These are phyloP conservation scores for Oenanthe melanoleuca DNA, from an alignment of 2,113 vertebrate species.

Conservation along the genomic window DNA sequence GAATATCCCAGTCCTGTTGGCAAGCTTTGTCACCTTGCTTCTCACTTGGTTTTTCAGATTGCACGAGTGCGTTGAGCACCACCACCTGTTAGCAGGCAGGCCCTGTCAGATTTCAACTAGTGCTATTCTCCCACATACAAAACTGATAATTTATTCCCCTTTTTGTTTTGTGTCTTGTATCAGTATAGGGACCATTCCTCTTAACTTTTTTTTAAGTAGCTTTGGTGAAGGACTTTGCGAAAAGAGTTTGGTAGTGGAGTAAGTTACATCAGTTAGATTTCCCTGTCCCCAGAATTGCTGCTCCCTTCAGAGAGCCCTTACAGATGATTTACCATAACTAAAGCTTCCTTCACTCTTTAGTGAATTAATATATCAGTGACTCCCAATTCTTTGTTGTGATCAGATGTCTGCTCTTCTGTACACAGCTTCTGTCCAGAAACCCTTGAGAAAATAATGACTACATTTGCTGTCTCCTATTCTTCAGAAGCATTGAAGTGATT, in stretches of 20 bases:
- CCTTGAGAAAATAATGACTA: background rate
- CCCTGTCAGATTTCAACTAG: background rate
- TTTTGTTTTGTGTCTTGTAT: background rate
- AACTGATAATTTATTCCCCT: background rate
- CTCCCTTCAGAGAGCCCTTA: background rate
- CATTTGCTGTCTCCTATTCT: background rate
- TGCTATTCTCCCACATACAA: background rate
- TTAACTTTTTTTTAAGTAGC: background rate
- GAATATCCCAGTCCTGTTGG: background rate
- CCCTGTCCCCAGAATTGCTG: background rate
- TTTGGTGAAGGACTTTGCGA: background rate
- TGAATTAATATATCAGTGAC: background rate
- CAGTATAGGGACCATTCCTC: background rate
- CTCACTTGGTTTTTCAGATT: background rate
- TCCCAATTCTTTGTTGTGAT: background rate
- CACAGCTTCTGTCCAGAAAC: background rate
- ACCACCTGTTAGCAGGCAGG: background rate
- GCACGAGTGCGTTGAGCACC: background rate
- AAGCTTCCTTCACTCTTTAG: background rate
- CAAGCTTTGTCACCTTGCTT: background rate
- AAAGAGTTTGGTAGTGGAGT: background rate
- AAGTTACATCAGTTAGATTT: background rate
- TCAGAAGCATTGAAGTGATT: background rate
- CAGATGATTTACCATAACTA: background rate
- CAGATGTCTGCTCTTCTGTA: background rate